Evolutionary conservation across 2,113 vertebrate species (phyloP).

Genomic region (Sorex fumeus): DNA sequence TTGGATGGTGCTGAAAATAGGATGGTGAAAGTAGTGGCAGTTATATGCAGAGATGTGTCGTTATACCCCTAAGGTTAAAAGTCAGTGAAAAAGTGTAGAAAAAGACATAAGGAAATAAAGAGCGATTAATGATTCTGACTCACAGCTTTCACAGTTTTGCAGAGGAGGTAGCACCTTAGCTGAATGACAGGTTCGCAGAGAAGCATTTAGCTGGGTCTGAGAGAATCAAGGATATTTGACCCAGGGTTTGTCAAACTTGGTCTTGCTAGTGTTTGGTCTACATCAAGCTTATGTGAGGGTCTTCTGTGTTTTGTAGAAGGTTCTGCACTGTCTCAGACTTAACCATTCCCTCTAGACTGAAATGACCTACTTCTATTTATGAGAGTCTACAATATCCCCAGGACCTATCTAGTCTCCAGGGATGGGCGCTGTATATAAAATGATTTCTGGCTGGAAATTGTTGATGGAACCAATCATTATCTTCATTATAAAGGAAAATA

Average conservation of each 20-base stretch:
- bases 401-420: background rate
- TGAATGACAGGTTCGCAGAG: no score
- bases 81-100: no score
- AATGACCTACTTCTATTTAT: background rate
- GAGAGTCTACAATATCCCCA: background rate
- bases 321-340: background rate
- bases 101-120: background rate
- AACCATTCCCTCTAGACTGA: background rate
- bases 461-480: background rate
- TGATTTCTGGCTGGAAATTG: background rate
- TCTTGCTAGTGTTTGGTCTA: background rate
- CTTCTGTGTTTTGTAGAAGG: background rate
- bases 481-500: background rate
- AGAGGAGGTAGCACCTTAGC: background rate
- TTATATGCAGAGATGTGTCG: no score
- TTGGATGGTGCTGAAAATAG: no score
- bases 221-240: background rate
- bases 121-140: background rate
- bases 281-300: accelerated
- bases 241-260: background rate
- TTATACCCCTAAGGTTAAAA: no score
- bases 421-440: background rate
- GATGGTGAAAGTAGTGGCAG: no score
- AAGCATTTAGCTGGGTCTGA: no score
- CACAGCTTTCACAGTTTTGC: background rate